These are phyloP conservation scores for Pristionchus fissidentatus DNA, from an alignment of 2,888 invertebrate genomes.

Conservation along the genomic window DNA sequence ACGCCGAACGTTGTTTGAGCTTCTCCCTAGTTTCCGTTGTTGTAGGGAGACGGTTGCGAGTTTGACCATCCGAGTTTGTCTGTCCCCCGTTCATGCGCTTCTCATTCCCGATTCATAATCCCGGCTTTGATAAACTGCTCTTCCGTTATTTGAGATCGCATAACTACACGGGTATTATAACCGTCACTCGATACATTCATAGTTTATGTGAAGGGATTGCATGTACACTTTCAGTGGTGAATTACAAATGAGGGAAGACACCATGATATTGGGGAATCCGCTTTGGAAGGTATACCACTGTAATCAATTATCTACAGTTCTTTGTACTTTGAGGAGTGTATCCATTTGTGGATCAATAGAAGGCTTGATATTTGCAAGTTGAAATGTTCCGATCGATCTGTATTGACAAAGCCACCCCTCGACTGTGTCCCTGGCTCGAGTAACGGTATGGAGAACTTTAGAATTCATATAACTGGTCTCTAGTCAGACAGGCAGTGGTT, in stretches of 20 bases:
- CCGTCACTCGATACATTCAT: conserved; percentile 20
- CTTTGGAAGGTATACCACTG: background rate
- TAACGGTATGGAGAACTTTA: too few species aligned
- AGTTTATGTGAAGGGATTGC: background rate
- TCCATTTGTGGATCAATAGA: background rate
- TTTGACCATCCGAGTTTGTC: conserved; percentile 12
- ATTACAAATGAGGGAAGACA: conserved; percentile 5
- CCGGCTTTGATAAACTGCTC: conserved; percentile 41
- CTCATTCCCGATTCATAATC: conserved; percentile 48
- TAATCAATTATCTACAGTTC: too few species aligned
- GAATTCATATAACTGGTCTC: background rate
- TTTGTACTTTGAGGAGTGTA: background rate
- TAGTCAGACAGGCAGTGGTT: conserved; percentile 11
- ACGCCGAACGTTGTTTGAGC: conserved; percentile 38
- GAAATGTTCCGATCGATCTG: background rate
- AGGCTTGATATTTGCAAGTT: background rate
- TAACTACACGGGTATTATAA: background rate
- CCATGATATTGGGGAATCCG: background rate
- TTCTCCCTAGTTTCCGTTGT: conserved; percentile 35
- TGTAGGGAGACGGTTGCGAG: conserved; percentile 41
- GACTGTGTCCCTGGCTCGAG: too few species aligned
- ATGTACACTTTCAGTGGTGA: conserved; percentile 33
- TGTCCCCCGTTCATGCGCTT: conserved; percentile 28
- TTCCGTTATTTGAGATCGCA: background rate
- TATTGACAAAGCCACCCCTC: too few species aligned